Evolutionary conservation across 2,113 vertebrate species (phyloP).

Genomic region (Periophthalmus modestus): DNA sequence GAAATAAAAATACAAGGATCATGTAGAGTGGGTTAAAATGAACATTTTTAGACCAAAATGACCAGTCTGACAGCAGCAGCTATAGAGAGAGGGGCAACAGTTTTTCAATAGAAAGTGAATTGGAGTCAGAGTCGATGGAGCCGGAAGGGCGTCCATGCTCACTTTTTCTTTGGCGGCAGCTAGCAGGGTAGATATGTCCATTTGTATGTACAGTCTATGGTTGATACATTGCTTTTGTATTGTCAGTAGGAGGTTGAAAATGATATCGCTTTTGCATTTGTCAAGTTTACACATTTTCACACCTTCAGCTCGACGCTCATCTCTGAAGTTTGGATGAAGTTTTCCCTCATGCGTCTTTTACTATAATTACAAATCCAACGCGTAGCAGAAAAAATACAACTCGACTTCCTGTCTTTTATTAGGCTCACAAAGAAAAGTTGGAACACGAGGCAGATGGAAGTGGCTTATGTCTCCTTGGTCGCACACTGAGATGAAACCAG

Average conservation of each 20-base stretch:
- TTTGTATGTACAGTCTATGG: too few species aligned
- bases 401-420: constrained; percentile 74
- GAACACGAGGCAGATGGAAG: constrained; percentile 78
- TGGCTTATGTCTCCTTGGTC: constrained; percentile 79
- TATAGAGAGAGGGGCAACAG: too few species aligned
- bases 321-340: constrained; percentile 28
- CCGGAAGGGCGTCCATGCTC: too few species aligned
- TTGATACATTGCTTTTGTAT: too few species aligned
- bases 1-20: too few species aligned
- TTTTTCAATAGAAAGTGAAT: too few species aligned
- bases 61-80: too few species aligned
- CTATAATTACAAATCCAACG: constrained; percentile 51
- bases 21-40: too few species aligned
- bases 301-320: background rate
- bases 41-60: too few species aligned
- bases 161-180: too few species aligned
- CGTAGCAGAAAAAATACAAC: constrained; percentile 29
- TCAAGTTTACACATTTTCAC: constrained; percentile 3
- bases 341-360: constrained; percentile 14
- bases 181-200: too few species aligned
- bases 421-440: constrained; percentile 72
- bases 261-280: background rate
- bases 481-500: constrained; percentile 75
- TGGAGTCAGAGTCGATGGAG: too few species aligned
- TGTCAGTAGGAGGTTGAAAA: background rate